Evolutionary conservation across 2,113 vertebrate genomes (phyloP).

Genomic region (Urocynchramus pylzowi): DNA sequence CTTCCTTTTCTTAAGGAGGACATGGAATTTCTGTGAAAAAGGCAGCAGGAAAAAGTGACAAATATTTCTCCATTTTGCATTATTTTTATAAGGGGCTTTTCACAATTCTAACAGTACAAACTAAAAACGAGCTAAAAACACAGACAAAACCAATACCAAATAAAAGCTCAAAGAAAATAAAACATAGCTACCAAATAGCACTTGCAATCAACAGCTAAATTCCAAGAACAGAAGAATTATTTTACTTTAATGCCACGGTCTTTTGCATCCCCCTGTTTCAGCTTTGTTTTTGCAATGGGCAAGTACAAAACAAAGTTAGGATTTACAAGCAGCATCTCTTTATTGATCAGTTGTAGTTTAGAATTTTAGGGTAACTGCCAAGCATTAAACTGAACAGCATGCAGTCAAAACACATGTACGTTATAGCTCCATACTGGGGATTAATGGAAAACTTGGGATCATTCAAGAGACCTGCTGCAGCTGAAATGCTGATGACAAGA

Average conservation of each 20-base stretch:
- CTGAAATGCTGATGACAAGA: neutral
- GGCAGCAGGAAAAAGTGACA: neutral
- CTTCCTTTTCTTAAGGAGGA: slow-evolving; percentile 83
- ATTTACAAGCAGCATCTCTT: neutral
- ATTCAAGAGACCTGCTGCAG: slow-evolving; percentile 1
- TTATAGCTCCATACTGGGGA: neutral
- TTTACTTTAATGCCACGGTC: neutral
- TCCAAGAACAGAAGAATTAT: neutral
- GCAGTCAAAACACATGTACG: neutral
- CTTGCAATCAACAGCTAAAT: neutral
- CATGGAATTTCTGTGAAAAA: slow-evolving; percentile 87
- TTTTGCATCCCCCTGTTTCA: neutral
- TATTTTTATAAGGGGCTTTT: neutral
- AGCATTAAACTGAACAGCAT: neutral
- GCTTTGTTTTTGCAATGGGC: neutral
- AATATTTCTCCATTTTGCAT: neutral
- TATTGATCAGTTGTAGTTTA: neutral
- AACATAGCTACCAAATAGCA: neutral
- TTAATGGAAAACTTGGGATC: neutral
- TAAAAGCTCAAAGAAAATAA: neutral
- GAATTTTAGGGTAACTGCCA: neutral
- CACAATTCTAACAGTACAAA: neutral
- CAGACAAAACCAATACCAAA: neutral
- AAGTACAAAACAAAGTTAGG: neutral
- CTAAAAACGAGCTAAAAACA: neutral